Evolutionary conservation across 2,888 invertebrate genomes (phyloP).

Genomic region (Zygaena filipendulae): DNA sequence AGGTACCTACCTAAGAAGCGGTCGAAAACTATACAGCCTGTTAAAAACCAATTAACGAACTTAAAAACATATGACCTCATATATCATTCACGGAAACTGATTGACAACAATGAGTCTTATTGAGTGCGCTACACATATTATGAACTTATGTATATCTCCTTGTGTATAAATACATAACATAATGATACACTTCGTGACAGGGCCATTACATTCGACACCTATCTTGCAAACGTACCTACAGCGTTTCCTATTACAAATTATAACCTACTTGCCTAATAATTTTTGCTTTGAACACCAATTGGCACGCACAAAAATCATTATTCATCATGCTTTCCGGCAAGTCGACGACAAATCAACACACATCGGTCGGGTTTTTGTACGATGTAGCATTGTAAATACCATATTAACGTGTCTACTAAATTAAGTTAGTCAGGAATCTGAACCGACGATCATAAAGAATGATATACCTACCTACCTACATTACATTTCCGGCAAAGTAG

Average conservation of each 20-base stretch:
- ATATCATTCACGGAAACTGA: background rate
- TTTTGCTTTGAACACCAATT: constrained; percentile 10
- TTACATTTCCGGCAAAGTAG: too few relatives aligned
- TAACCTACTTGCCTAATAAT: too few relatives aligned
- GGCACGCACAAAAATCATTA: constrained; percentile 41
- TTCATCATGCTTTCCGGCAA: constrained; percentile 30
- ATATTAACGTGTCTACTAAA: background rate
- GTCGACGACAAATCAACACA: constrained; percentile 21
- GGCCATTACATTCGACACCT: constrained; percentile 29
- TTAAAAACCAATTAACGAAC: too few relatives aligned
- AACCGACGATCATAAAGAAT: too few relatives aligned
- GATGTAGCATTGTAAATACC: background rate
- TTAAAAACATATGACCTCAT: too few relatives aligned
- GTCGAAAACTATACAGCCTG: too few relatives aligned
- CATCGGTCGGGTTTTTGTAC: constrained; percentile 23
- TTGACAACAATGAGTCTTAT: background rate
- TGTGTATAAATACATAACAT: constrained; percentile 3
- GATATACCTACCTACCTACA: too few relatives aligned
- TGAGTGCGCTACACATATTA: too few relatives aligned
- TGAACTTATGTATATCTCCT: too few relatives aligned
- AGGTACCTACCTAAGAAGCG: too few relatives aligned
- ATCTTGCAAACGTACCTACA: constrained; percentile 13
- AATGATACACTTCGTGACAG: constrained; percentile 32
- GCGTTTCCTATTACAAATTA: constrained; percentile 5
- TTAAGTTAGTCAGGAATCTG: too few relatives aligned